Evolutionary conservation across 1,140 invertebrate genomes (phyloP).

Genomic region (Steinernema khuongi): DNA sequence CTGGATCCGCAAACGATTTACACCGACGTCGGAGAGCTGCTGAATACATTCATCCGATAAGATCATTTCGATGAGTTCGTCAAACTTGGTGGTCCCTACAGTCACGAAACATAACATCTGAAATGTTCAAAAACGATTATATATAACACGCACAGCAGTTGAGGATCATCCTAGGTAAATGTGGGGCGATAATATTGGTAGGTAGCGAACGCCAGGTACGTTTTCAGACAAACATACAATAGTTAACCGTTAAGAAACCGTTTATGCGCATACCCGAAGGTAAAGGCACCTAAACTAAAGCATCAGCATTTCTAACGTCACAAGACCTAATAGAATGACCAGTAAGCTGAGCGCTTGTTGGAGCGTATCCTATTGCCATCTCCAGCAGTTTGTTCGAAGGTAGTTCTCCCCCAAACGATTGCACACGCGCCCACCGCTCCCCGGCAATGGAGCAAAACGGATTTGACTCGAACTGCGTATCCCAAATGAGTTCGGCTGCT

Average conservation of each 20-base stretch:
- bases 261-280: neutral
- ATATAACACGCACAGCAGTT: neutral
- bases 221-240: no score
- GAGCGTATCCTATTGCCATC: slow-evolving; percentile 34
- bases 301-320: neutral
- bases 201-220: no score
- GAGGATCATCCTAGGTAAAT: no score
- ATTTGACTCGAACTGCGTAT: slow-evolving; percentile 74
- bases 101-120: neutral
- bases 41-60: neutral
- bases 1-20: neutral
- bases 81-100: neutral
- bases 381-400: slow-evolving; percentile 44
- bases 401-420: slow-evolving; percentile 53
- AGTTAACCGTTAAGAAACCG: no score
- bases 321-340: neutral
- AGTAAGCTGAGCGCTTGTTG: slow-evolving; percentile 30
- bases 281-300: neutral
- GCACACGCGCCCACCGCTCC: slow-evolving; percentile 48
- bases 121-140: neutral
- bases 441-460: slow-evolving; percentile 67
- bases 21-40: neutral
- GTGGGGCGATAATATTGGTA: no score
- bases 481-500: slow-evolving; percentile 87
- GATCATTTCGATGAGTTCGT: neutral